Evolutionary conservation across 2,797 vertebrate species (phyloP).

Genomic region (Acanthurus tractus): DNA sequence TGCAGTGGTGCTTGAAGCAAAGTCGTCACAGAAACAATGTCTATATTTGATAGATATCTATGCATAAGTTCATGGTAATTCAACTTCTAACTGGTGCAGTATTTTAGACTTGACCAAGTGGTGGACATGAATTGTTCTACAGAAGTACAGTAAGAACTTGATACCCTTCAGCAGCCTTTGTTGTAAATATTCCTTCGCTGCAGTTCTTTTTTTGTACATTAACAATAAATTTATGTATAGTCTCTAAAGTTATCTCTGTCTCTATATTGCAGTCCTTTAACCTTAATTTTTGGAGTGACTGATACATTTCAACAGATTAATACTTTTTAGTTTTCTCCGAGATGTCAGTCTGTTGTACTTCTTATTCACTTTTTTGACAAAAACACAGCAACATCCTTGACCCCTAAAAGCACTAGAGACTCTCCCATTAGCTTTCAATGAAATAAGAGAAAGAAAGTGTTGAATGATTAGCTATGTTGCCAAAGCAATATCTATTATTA

Average conservation of each 20-base stretch:
- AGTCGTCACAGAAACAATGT: too few species aligned
- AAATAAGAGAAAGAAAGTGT: slow-evolving; percentile 52
- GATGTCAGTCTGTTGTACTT: background rate
- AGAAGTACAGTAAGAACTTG: too few species aligned
- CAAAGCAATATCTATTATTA: slow-evolving; percentile 82
- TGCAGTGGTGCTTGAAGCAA: background rate
- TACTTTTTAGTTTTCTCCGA: background rate
- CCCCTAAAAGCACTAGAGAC: background rate
- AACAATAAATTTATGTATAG: too few species aligned
- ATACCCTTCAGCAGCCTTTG: background rate
- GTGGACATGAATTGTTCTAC: too few species aligned
- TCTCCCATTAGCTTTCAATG: slow-evolving; percentile 39
- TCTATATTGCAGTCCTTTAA: background rate
- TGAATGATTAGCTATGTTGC: slow-evolving; percentile 64
- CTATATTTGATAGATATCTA: too few species aligned
- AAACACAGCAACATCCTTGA: background rate
- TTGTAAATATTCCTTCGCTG: background rate
- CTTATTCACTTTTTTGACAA: background rate
- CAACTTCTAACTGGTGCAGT: too few species aligned
- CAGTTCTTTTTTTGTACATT: background rate
- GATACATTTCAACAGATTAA: slow-evolving; percentile 15
- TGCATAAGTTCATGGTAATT: too few species aligned
- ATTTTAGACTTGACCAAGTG: too few species aligned
- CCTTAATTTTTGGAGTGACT: background rate
- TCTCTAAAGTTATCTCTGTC: too few species aligned